Conservation (phyloP, 2,888 invertebrate genomes). For the Amiota mariae region DNA sequence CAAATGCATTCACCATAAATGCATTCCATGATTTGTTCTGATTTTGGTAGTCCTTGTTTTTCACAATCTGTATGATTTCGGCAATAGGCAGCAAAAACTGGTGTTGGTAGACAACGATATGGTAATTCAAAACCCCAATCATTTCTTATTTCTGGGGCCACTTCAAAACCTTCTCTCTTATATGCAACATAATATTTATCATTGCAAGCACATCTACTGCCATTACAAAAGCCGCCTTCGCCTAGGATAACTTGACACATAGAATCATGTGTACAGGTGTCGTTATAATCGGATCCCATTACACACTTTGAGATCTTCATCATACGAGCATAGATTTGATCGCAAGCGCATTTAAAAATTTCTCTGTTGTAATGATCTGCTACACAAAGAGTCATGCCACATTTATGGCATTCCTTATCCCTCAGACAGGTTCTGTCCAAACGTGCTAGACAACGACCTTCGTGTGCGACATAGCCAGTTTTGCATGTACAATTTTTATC, state of each 20-base stretch:
- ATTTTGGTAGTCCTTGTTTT: conserved; percentile 42
- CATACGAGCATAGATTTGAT: conserved; percentile 37
- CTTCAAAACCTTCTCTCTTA: neutral
- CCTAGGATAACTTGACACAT: conserved; percentile 57
- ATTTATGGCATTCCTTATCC: conserved; percentile 34
- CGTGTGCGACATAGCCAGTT: conserved; percentile 50
- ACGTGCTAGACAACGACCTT: conserved; percentile 57
- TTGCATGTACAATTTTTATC: conserved; percentile 58
- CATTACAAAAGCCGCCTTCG: conserved; percentile 40
- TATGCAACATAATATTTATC: conserved; percentile 38
- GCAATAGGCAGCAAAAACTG: conserved; percentile 54
- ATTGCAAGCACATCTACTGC: conserved; percentile 45
- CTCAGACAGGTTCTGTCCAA: conserved; percentile 50
- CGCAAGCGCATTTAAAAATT: conserved; percentile 52
- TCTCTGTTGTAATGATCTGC: neutral
- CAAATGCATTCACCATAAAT: conserved; percentile 58
- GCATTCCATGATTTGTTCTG: conserved; percentile 55
- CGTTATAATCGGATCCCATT: conserved; percentile 29
- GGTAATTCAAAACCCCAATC: neutral
- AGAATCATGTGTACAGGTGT: conserved; percentile 41
- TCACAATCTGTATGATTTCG: conserved; percentile 53
- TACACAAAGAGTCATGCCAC: conserved; percentile 43
- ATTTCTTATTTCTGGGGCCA: neutral
- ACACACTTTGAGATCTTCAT: conserved; percentile 47
- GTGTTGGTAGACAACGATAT: conserved; percentile 35